Evolutionary conservation across 2,888 invertebrate genomes (phyloP), one percentile per base, ranked within the genome.

Genomic region (Villa cingulata): DNA sequence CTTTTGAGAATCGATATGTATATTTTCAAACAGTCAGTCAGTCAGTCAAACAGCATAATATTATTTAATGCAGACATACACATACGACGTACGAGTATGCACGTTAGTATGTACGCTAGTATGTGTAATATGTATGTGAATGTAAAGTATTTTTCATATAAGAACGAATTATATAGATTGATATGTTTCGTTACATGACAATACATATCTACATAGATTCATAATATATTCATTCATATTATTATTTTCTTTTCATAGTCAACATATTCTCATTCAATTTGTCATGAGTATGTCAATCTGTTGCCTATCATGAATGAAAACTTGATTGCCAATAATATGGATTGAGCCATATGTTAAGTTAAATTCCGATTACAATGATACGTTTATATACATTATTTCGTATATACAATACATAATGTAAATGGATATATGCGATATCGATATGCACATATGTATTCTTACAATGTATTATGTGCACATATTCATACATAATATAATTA

Each of bases 251-350:
- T 32, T 32, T 23, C 23, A 32, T 3, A 32, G 12, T 32, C 12
- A 32, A 32, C 29, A 9, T 32, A 32, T 32, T 32, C 12, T 12
- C 29, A 12, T 32, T 41, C 40, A 46, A 46, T 46, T 46, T 46
- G 45, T 46, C 45, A 46, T 20, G 45, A 41, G 45, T 46, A 41
- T 36, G 45, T 46, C 45, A 46, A 46, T 46, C 45, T 46, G 45
- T 41, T 46, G 45, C 45, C 45, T 32, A 9, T 32, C 41, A n/a
- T n/a, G n/a, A 46, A 41, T 34, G 40, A 20, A 40, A 40, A 36
- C 38, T 40, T 46, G 45, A 46, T 46, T 46, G 40, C 38, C 32
- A 36, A 20, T 34, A 41, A 36, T n/a, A n/a, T n/a, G n/a, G n/a
- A n/a, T n/a, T n/a, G 45, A 32, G 17, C 45, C 29, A 32, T 32